phyloP scores from a whole-genome alignment of 1,140 invertebrate species.

The Zaprionus africanus region DNA sequence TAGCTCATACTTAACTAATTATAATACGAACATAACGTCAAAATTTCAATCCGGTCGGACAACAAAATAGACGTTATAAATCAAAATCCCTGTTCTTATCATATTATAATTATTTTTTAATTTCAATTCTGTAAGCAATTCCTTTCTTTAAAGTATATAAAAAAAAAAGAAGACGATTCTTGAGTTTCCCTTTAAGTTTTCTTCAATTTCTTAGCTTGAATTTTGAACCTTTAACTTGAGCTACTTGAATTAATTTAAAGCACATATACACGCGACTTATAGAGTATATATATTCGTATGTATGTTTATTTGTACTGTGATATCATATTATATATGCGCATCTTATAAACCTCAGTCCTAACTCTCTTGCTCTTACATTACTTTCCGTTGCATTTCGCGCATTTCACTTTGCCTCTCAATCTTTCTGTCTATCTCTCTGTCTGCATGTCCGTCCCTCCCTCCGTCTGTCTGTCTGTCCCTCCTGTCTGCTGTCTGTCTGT shows the following conservation, averaged over 20 bases:
- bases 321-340: neutral
- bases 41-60: no score
- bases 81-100: no score
- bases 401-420: neutral
- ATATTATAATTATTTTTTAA: no score
- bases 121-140: no score
- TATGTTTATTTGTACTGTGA: neutral
- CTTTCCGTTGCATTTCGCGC: conserved; percentile 1
- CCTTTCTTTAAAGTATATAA: no score
- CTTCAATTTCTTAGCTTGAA: no score
- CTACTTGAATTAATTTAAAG: neutral
- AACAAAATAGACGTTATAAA: no score
- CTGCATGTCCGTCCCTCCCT: conserved; percentile 13
- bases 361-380: neutral
- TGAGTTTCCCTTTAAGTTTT: no score
- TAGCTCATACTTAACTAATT: no score
- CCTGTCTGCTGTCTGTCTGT: conserved; percentile 23
- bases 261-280: no score
- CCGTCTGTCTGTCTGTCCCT: conserved; percentile 13
- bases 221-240: neutral
- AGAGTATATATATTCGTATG: neutral
- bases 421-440: conserved; percentile 17
- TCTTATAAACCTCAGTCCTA: neutral
- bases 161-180: no score
- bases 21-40: no score